A percentile compares a stretch with the other conserved stretches of the same genome.
These are phyloP conservation scores for Odontocolon sp. DNA, from an alignment of 2,888 invertebrate genomes.

Conservation along the genomic window DNA sequence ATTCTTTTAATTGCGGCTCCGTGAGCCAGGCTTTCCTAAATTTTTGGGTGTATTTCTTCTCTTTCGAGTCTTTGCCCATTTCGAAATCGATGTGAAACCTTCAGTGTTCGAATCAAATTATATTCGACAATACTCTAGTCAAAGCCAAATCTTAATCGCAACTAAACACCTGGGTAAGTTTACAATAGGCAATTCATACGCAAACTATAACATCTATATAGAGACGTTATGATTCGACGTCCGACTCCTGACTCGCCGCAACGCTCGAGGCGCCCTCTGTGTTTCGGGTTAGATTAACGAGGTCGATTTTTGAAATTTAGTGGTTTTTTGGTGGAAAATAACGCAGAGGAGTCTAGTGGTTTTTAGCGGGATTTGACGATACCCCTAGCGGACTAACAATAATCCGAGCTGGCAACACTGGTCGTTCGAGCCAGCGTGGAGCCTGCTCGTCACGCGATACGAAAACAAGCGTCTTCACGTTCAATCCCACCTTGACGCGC, in stretches of 20 bases:
- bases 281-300: no score
- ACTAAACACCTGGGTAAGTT: no score
- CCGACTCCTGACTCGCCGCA: no score
- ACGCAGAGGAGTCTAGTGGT: background rate
- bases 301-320: background rate
- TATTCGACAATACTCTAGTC: background rate
- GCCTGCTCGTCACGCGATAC: no score
- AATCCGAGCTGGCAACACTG: conserved; percentile 8
- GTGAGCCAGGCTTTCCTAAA: background rate
- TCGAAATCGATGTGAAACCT: background rate
- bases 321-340: background rate
- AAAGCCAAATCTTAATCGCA: background rate
- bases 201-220: no score
- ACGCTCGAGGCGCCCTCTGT: no score
- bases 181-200: no score
- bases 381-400: background rate
- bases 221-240: no score
- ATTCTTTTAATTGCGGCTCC: background rate
- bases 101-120: background rate
- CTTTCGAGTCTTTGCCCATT: conserved; percentile 15
- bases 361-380: conserved; percentile 2
- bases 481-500: no score
- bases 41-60: conserved; percentile 7
- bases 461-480: no score
- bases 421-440: no score